Percentiles rank a stretch among this genome's conserved stretches.
Conservation (phyloP, 1,140 invertebrate genomes). For the Listronotus bonariensis region DNA sequence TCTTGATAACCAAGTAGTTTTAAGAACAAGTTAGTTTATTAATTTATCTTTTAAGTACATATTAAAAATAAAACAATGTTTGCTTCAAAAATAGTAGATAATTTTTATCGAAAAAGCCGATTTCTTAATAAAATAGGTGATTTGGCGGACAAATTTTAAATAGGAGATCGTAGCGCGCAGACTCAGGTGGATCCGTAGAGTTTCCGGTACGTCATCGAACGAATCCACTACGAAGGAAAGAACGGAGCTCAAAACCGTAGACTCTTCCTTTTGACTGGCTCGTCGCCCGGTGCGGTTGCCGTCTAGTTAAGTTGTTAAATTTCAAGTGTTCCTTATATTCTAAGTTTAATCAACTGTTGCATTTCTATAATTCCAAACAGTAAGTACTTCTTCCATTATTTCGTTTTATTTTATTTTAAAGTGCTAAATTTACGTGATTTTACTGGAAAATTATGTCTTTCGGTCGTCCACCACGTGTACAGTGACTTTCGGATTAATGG, state of each 20-base stretch:
- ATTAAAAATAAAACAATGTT: background rate
- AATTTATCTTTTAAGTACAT: too few relatives aligned
- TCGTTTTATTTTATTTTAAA: constrained; percentile 9
- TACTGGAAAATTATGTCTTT: constrained; percentile 27
- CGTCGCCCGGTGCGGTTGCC: constrained; percentile 52
- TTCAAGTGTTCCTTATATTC: constrained; percentile 46
- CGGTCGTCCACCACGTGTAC: constrained; percentile 52
- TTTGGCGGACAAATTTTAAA: constrained; percentile 28
- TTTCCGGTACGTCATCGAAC: constrained; percentile 42
- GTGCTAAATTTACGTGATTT: constrained; percentile 32
- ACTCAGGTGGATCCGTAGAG: constrained; percentile 30
- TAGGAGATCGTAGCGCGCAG: constrained; percentile 14
- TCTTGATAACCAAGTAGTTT: too few relatives aligned
- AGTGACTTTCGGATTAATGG: constrained; percentile 44
- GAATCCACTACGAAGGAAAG: constrained; percentile 36
- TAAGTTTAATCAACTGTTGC: constrained; percentile 46
- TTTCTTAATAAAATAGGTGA: constrained; percentile 4
- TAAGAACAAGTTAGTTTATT: too few relatives aligned
- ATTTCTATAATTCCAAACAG: constrained; percentile 50
- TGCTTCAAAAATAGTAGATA: constrained; percentile 2
- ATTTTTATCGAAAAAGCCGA: background rate
- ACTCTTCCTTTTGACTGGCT: constrained; percentile 53
- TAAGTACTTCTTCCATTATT: constrained; percentile 44
- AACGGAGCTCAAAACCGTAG: constrained; percentile 42
- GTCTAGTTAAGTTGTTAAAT: constrained; percentile 45